Base-by-base conservation (phyloP, 2,888 invertebrate species). In the Neuroscelio doddi region DNA sequence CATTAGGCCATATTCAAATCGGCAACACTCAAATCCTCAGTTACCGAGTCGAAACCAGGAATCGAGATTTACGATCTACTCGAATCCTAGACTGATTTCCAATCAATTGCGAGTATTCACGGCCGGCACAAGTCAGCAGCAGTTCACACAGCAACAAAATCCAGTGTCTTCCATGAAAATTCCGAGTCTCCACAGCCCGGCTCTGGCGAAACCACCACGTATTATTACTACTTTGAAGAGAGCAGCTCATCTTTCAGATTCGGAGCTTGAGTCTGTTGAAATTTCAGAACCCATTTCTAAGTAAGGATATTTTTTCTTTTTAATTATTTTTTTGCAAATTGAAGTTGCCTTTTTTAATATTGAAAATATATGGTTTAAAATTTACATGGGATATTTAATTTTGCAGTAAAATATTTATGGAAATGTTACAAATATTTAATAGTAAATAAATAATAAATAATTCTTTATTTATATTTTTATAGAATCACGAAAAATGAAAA, bases 21-120 rank as follows among this genome's bases (percentile, higher is more conserved):
- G 82, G 9, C 82, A 83, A 59, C 73, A 77, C 56, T 82, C 83
- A 24, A 82, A 81, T 70, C 80, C 80, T 10, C 80, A 80, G 50
- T 47, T 80, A 32, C 67, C 74, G 4, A 73, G 51, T 29, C 70
- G 73, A 15, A 72, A 70, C 42, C 46, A 64, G 9, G 58, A 67
- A 38, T 51, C 49, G 49, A 53, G 32, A 50, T 42, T 39, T 30
- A 36, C 32, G 9, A 41, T 51, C 36, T 46, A 53, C 32, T 44
- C 59, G 32, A 59, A 45, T 17, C 55, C 39, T 46, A 55, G 39
- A 39, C 58, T 36, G 26, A 34, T 30, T 7, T 44, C 57, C 27
- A 59, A 51, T 27, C 61, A 64, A 1, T 49, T 58, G 7, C 62
- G 49, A 12, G 30, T 61, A 7, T 65, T 59, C 46, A 49, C 68